Percentiles rank a stretch among this genome's conserved stretches.
Conservation (phyloP, 2,797 vertebrate species). For the Capromys pilorides region DNA sequence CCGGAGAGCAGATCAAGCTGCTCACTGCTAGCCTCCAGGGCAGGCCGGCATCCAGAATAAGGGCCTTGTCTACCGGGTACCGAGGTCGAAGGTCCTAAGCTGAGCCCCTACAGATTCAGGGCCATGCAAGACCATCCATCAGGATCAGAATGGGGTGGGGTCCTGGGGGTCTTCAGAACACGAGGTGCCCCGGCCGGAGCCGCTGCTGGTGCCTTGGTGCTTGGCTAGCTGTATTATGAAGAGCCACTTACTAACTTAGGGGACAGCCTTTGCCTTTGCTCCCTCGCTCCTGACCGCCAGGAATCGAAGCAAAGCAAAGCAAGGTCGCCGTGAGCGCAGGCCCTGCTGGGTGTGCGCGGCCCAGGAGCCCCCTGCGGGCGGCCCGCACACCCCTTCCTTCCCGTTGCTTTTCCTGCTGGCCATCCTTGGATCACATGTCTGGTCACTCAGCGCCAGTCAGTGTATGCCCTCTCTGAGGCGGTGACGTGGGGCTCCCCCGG, state of each 20-base stretch:
- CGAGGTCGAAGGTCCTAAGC: too few species aligned
- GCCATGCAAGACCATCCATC: accelerated
- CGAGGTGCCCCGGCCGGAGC: neutral
- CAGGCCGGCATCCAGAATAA: neutral
- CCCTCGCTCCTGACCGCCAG: accelerated
- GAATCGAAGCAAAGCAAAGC: too few species aligned
- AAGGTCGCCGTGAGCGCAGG: too few species aligned
- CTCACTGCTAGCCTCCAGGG: neutral
- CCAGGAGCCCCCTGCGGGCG: accelerated
- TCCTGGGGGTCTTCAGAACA: neutral
- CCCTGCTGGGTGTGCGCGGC: neutral
- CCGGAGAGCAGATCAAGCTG: neutral
- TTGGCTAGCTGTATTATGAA: neutral
- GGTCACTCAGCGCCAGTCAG: accelerated
- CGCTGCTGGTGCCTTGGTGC: accelerated
- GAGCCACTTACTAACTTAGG: neutral
- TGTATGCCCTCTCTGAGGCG: too few species aligned
- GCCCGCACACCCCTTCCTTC: accelerated
- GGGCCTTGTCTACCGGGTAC: accelerated
- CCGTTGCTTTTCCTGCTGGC: neutral
- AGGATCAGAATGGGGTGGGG: neutral
- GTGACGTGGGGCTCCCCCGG: too few species aligned
- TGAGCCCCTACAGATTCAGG: neutral
- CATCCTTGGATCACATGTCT: accelerated
- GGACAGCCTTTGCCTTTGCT: neutral